Percentiles rank a stretch among this genome's conserved stretches.
These are phyloP conservation scores for Picathartes gymnocephalus DNA, from an alignment of 2,113 vertebrate species.

Conservation along the genomic window DNA sequence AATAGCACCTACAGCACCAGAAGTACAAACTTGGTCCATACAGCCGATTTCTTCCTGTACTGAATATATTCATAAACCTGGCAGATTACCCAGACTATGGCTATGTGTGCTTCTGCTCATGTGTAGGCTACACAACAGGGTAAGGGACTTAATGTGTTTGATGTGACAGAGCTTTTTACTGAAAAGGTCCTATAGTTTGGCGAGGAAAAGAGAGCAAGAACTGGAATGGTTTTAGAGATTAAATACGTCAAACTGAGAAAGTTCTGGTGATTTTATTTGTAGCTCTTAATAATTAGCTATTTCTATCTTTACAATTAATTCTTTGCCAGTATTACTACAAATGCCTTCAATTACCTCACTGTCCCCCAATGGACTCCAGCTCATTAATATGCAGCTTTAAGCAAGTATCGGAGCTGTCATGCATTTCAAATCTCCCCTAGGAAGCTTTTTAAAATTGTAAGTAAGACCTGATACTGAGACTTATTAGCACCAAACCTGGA, in stretches of 20 bases:
- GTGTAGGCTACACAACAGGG: not conserved
- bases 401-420: not conserved
- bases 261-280: conserved; percentile 1
- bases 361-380: not conserved
- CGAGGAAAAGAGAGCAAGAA: not conserved
- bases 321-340: conserved; percentile 18
- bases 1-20: not conserved
- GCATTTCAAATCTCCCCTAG: conserved; percentile 49
- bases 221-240: not conserved
- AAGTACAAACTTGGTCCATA: not conserved
- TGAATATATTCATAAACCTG: not conserved
- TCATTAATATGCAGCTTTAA: conserved; percentile 44
- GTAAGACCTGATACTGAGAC: conserved; percentile 34
- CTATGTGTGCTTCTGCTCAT: not conserved
- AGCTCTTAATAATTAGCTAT: not conserved
- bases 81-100: not conserved
- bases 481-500: conserved; percentile 37
- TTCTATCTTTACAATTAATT: conserved; percentile 40
- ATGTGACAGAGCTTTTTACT: not conserved
- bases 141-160: not conserved
- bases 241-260: not conserved
- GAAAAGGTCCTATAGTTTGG: not conserved
- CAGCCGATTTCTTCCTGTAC: not conserved
- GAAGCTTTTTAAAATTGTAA: conserved; percentile 51
- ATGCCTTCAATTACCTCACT: conserved; percentile 19